Conservation (phyloP, 2,113 vertebrate genomes). For the Boulengeromyrus knoepffleri region DNA sequence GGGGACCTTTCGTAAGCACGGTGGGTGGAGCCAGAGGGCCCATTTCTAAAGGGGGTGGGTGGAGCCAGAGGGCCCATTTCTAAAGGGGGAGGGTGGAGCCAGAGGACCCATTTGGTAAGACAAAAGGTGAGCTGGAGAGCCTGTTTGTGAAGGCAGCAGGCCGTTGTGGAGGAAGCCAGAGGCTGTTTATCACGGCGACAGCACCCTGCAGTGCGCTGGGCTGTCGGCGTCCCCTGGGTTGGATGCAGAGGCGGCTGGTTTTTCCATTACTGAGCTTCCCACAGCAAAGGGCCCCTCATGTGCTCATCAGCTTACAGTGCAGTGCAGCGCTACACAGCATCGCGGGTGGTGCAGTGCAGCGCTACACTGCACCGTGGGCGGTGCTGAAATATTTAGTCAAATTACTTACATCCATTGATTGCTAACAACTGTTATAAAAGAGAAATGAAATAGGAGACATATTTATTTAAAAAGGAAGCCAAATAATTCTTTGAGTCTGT, state of each 20-base stretch:
- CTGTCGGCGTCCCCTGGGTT: conserved; percentile 25
- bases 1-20: background rate
- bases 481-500: background rate
- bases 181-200: background rate
- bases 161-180: background rate
- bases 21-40: background rate
- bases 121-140: background rate
- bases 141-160: background rate
- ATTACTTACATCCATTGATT: background rate
- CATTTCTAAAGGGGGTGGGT: background rate
- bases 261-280: conserved; percentile 33
- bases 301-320: background rate
- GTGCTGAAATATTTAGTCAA: background rate
- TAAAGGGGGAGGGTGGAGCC: too few species aligned
- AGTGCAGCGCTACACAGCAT: background rate
- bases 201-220: conserved; percentile 19
- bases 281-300: background rate
- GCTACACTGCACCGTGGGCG: background rate
- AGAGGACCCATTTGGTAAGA: background rate
- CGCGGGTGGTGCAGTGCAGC: background rate
- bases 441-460: background rate
- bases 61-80: background rate
- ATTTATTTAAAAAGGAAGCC: background rate
- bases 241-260: conserved; percentile 48
- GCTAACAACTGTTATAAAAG: background rate